These are phyloP conservation scores for Torymus tubicola DNA, from an alignment of 2,888 invertebrate genomes.

Conservation along the genomic window DNA sequence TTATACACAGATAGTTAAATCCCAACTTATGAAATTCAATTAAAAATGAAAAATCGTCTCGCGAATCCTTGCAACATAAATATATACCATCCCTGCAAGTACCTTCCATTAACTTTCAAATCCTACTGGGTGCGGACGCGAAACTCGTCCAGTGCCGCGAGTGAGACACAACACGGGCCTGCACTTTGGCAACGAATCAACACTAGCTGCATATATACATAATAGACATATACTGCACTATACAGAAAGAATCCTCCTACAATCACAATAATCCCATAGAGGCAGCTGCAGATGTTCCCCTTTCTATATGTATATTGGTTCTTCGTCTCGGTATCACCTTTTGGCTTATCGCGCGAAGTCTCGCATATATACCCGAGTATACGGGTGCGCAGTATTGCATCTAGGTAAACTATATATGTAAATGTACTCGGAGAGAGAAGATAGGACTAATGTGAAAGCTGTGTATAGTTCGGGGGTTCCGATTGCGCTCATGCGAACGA, in stretches of 20 bases:
- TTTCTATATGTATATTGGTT: background rate
- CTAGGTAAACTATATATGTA: background rate
- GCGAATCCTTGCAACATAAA: too few relatives aligned
- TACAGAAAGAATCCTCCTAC: too few relatives aligned
- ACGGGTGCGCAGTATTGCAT: background rate
- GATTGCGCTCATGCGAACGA: background rate
- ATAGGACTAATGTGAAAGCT: slow-evolving; percentile 27
- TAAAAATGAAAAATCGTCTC: too few relatives aligned
- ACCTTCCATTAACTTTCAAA: background rate
- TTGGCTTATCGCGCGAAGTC: background rate
- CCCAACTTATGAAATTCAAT: too few relatives aligned
- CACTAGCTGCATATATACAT: background rate
- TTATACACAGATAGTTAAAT: too few relatives aligned
- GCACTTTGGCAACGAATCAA: slow-evolving; percentile 20
- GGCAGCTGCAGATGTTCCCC: too few relatives aligned
- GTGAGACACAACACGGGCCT: slow-evolving; percentile 2
- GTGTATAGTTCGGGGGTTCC: background rate
- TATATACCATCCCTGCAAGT: too few relatives aligned
- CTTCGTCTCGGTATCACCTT: background rate
- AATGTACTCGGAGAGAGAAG: background rate
- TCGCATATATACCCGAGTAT: too few relatives aligned
- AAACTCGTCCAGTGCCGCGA: too few relatives aligned
- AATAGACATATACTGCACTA: too few relatives aligned
- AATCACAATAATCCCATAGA: too few relatives aligned
- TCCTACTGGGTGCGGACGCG: too few relatives aligned